Evolutionary conservation across 2,797 vertebrate species (phyloP).

Genomic region (Pipistrellus kuhlii): DNA sequence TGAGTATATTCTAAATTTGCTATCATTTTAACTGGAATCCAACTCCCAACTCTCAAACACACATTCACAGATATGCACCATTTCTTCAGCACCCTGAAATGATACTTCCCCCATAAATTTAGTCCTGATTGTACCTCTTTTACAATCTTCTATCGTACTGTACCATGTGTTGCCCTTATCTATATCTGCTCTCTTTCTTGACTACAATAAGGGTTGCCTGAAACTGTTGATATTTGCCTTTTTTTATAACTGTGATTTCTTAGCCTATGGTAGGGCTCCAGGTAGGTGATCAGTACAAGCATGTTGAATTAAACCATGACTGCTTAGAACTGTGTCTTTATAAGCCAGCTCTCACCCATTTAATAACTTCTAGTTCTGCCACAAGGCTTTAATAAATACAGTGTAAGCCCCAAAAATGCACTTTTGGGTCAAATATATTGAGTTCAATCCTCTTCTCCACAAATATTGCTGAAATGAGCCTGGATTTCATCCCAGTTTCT

Average conservation of each 20-base stretch:
- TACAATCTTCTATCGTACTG: not conserved
- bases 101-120: not conserved
- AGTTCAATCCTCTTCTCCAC: slow-evolving; percentile 82
- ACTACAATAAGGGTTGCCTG: not conserved
- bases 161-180: not conserved
- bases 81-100: not conserved
- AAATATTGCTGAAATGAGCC: slow-evolving; percentile 84
- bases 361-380: slow-evolving; percentile 81
- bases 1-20: not conserved
- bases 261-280: slow-evolving; percentile 30
- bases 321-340: slow-evolving; percentile 74
- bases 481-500: slow-evolving; percentile 83
- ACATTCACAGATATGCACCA: not conserved
- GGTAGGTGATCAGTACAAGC: slow-evolving; percentile 74
- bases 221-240: slow-evolving; percentile 22
- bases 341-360: slow-evolving; percentile 73
- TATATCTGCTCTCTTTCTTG: not conserved
- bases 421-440: slow-evolving; percentile 84
- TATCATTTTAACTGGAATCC: not conserved
- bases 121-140: not conserved
- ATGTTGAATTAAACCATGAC: slow-evolving; percentile 58
- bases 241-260: slow-evolving; percentile 21
- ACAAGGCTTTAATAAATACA: slow-evolving; percentile 83
- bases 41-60: rapidly evolving
- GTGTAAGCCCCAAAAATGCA: slow-evolving; percentile 79